Evolutionary conservation across 37 sponge, comb jelly and placozoan species (phyloP), one percentile per base, ranked within the genome.

Genomic region (Oopsacas minuta): DNA sequence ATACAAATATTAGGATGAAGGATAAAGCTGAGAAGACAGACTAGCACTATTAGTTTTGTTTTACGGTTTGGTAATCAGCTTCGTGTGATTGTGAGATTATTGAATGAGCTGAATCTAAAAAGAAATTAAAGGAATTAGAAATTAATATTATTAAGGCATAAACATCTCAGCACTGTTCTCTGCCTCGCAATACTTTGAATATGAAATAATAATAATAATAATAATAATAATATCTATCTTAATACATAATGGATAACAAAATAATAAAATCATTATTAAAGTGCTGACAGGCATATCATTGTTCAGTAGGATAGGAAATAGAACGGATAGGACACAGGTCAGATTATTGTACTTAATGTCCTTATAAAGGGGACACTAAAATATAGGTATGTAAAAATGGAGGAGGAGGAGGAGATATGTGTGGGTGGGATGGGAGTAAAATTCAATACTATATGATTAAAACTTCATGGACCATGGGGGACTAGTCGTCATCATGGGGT

Each of bases 261-360:
- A 61, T 61, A 61, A 61, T 61, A 61, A 61, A 61, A 61, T 61
- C 75, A 61, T 61, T 61, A 61, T 61, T 61, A 61, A 61, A 61
- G 75, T 61, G 75, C 75, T 61, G 75, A 61, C 75, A 61, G 49
- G 49, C 49, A 61, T 61, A 61, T 61, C 30, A 61, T 61, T 32
- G 75, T 61, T 61, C 75, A 61, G 8, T 61, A 61, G 75, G 7
- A 3, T 61, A 61, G 75, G 28, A 61, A 61, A 61, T 61, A 61
- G 17, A 46, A 46, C 51, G 51, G 51, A 46, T 46, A 46, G 75
- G 1, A 25, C 75, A 61, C 1, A 34, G 3, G 28, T 34, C 75
- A n/a, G 28, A 34, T 25, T 20, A 61, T 61, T 12, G 75, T 20
- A 61, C 75, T 61, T 3, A 3, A 61, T 61, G 75, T 61, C 22